Conservation (phyloP, 2,113 vertebrate genomes). For the Myotis brandtii region DNA sequence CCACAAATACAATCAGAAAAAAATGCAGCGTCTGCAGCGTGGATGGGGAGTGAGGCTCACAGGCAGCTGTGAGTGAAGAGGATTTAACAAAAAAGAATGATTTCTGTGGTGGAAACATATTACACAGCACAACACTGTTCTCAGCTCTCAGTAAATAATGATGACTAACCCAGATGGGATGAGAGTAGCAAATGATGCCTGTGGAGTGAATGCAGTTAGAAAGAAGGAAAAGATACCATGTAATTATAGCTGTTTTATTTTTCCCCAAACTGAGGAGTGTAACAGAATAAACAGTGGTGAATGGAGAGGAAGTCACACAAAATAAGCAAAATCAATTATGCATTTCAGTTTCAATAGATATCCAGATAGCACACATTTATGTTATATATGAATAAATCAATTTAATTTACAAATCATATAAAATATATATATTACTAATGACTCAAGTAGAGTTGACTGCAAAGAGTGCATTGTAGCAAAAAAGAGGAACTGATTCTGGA, state of each 20-base stretch:
- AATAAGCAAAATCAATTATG: neutral
- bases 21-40: constrained; percentile 69
- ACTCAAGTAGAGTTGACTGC: neutral
- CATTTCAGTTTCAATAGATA: neutral
- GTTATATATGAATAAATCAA: neutral
- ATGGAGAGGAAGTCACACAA: neutral
- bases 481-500: neutral
- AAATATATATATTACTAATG: neutral
- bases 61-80: constrained; percentile 49
- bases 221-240: neutral
- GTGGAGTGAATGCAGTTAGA: neutral
- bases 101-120: constrained; percentile 62
- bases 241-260: constrained; percentile 10
- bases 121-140: constrained; percentile 32
- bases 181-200: constrained; percentile 3
- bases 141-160: constrained; percentile 59
- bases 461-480: neutral
- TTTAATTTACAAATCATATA: neutral
- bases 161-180: constrained; percentile 26
- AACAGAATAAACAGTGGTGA: constrained; percentile 11
- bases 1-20: constrained; percentile 64
- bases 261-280: neutral
- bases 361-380: neutral
- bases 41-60: neutral
- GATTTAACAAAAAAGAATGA: constrained; percentile 74